Conservation (phyloP, 2,797 vertebrate genomes). For the Zalophus californianus region DNA sequence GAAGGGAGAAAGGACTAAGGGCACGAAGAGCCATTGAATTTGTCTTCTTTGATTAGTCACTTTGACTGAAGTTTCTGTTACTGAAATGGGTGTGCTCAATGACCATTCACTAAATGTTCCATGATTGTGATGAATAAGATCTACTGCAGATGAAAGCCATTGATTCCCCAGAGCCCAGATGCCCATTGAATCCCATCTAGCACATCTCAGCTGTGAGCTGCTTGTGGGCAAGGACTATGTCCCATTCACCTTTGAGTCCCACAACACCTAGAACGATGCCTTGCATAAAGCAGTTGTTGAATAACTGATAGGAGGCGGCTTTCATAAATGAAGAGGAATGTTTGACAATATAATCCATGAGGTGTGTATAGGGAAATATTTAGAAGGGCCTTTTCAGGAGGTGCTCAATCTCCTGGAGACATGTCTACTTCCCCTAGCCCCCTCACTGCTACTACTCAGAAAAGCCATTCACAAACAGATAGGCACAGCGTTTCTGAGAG, state of each 20-base stretch:
- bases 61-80: conserved; percentile 57
- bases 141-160: conserved; percentile 14
- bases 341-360: not conserved
- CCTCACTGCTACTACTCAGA: not conserved
- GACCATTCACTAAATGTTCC: conserved; percentile 45
- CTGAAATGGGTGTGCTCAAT: conserved; percentile 48
- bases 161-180: conserved; percentile 13
- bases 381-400: not conserved
- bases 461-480: not conserved
- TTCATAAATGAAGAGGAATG: not conserved
- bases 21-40: not conserved
- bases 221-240: not conserved
- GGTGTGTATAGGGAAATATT: not conserved
- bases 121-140: conserved; percentile 18
- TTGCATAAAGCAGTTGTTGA: not conserved
- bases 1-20: not conserved
- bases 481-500: not conserved
- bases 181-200: not conserved
- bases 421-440: not conserved
- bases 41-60: conserved; percentile 62
- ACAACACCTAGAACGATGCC: not conserved
- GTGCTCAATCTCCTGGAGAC: not conserved
- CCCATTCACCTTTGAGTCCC: not conserved
- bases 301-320: not conserved
- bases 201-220: conserved; percentile 23